These are phyloP conservation scores for Nannospalax galili DNA, from an alignment of 2,113 vertebrate genomes.

Conservation along the genomic window DNA sequence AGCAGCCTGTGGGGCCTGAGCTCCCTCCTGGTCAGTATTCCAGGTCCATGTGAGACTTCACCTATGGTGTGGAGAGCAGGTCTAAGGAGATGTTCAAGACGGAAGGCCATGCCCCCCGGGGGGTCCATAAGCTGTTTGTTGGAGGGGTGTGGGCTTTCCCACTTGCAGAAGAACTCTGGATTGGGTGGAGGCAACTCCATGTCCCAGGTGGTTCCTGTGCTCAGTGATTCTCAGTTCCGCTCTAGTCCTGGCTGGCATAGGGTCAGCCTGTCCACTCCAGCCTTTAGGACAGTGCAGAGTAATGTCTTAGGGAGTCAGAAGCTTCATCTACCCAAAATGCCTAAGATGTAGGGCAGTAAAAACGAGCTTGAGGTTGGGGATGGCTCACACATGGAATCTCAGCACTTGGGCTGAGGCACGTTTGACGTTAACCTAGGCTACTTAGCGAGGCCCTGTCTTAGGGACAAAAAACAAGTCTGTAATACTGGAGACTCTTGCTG, in stretches of 20 bases:
- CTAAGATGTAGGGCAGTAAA: conserved; percentile 9
- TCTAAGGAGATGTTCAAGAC: too few species aligned
- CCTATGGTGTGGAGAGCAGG: too few species aligned
- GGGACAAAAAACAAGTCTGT: neutral
- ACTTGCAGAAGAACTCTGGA: neutral
- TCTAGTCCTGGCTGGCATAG: neutral
- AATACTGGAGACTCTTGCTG: neutral
- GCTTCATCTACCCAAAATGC: neutral
- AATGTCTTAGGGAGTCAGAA: neutral
- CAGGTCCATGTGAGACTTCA: too few species aligned
- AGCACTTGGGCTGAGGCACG: neutral
- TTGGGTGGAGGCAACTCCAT: neutral
- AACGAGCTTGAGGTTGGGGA: neutral
- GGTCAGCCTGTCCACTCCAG: neutral
- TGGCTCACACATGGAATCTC: neutral
- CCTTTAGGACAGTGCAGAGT: neutral
- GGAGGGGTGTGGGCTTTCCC: neutral
- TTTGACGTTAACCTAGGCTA: neutral
- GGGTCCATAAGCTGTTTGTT: neutral
- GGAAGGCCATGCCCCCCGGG: too few species aligned
- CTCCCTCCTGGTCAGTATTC: too few species aligned
- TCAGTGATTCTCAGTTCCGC: neutral
- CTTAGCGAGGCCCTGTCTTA: neutral
- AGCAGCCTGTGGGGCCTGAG: too few species aligned
- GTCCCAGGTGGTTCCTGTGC: neutral